Conservation (phyloP, 2,888 invertebrate species). For the Dryomyza anilis region DNA sequence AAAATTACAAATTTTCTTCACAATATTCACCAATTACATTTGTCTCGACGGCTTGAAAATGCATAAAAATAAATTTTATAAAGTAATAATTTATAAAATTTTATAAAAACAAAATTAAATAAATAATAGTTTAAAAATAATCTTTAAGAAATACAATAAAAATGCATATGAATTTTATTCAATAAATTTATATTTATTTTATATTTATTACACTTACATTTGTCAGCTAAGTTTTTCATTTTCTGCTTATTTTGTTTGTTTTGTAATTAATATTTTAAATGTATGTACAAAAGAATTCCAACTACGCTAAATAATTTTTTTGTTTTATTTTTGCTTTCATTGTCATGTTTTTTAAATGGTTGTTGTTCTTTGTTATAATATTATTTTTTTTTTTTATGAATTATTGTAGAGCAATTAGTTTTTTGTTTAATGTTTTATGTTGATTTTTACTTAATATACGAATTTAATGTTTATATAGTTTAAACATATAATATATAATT, state of each 20-base stretch:
- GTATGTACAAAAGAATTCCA: slow-evolving; percentile 51
- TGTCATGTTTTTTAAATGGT: slow-evolving; percentile 25
- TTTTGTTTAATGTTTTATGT: background rate
- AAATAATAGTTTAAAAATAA: too few species aligned
- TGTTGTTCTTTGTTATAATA: too few species aligned
- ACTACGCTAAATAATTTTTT: slow-evolving; percentile 54
- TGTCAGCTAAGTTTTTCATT: slow-evolving; percentile 29
- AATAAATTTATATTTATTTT: slow-evolving; percentile 25
- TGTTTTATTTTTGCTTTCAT: slow-evolving; percentile 28
- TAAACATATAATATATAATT: slow-evolving; percentile 1
- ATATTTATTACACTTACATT: slow-evolving; percentile 23
- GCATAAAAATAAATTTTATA: too few species aligned
- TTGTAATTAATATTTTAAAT: slow-evolving; percentile 21
- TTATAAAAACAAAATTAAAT: too few species aligned
- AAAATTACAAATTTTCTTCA: too few species aligned
- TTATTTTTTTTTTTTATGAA: too few species aligned
- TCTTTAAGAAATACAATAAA: too few species aligned
- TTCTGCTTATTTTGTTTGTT: slow-evolving; percentile 36
- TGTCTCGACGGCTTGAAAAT: too few species aligned
- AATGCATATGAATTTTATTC: slow-evolving; percentile 18
- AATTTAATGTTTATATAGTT: background rate
- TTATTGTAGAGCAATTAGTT: too few species aligned
- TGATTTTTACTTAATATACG: slow-evolving; percentile 13
- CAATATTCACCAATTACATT: too few species aligned
- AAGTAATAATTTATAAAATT: too few species aligned